Evolutionary conservation across 2,797 vertebrate species (phyloP).

Genomic region (Channa striata): DNA sequence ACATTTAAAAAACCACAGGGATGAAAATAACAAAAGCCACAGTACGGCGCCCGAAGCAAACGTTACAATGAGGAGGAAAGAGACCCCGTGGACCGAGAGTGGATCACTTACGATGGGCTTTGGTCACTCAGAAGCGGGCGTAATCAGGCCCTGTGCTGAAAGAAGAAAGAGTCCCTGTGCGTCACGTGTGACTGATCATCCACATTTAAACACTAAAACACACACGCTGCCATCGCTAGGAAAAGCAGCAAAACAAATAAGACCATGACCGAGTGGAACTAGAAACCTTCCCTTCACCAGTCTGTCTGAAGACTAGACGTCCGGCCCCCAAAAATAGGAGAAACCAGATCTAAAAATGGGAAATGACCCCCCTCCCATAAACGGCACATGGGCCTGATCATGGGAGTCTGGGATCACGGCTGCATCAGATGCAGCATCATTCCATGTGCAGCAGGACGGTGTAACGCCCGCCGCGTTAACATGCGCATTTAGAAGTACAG

Average conservation of each 20-base stretch:
- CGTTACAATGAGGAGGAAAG: constrained; percentile 2
- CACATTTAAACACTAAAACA: background rate
- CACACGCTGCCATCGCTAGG: too few relatives aligned
- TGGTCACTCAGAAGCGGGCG: constrained; percentile 90
- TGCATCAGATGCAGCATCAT: too few relatives aligned
- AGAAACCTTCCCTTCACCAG: background rate
- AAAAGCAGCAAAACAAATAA: constrained; percentile 8
- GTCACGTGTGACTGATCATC: background rate
- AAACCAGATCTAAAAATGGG: too few relatives aligned
- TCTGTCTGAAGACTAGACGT: too few relatives aligned
- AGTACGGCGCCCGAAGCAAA: constrained; percentile 5
- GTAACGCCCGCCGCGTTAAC: too few relatives aligned
- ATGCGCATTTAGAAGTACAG: too few relatives aligned
- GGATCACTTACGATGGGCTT: constrained; percentile 85
- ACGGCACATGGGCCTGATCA: too few relatives aligned
- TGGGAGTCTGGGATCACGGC: too few relatives aligned
- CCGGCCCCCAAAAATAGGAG: too few relatives aligned
- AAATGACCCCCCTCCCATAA: too few relatives aligned
- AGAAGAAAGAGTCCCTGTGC: constrained; percentile 81
- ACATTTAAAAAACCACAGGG: background rate
- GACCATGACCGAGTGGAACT: constrained; percentile 26
- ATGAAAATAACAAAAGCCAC: constrained; percentile 14
- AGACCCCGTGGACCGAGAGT: background rate
- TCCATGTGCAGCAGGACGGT: too few relatives aligned
- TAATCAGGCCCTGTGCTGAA: constrained; percentile 90